Conservation (phyloP, 2,113 vertebrate genomes). For the Salvelinus namaycush region DNA sequence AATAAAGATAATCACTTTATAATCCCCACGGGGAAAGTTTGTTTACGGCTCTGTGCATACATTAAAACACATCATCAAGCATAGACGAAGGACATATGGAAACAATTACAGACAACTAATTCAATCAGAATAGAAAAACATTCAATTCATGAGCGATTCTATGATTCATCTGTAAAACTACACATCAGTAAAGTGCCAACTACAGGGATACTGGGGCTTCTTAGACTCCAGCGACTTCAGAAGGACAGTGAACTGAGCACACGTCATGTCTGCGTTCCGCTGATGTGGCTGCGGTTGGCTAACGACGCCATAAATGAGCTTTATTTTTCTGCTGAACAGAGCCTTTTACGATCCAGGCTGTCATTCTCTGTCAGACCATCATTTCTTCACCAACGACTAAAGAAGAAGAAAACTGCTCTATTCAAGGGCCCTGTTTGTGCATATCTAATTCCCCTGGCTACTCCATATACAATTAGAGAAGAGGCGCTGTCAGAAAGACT, state of each 20-base stretch:
- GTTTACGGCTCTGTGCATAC: too few relatives aligned
- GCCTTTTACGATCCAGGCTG: conserved; percentile 28
- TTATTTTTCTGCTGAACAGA: conserved; percentile 62
- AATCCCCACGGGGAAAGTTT: too few relatives aligned
- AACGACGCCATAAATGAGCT: conserved; percentile 67
- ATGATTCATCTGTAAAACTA: too few relatives aligned
- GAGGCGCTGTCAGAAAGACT: conserved; percentile 44
- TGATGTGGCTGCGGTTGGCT: conserved; percentile 47
- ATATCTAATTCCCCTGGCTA: conserved; percentile 40
- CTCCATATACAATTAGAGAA: conserved; percentile 23
- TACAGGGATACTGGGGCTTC: too few relatives aligned
- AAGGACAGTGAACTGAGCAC: conserved; percentile 43
- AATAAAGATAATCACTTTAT: too few relatives aligned
- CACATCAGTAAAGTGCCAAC: too few relatives aligned
- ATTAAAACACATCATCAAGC: too few relatives aligned
- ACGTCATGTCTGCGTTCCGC: conserved; percentile 47
- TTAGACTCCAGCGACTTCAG: not conserved
- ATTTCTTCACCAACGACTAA: conserved; percentile 19
- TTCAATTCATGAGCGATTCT: too few relatives aligned
- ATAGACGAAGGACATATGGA: too few relatives aligned
- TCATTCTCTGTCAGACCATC: conserved; percentile 21
- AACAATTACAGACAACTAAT: too few relatives aligned
- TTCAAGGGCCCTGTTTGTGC: conserved; percentile 34
- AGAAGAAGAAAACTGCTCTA: conserved; percentile 3
- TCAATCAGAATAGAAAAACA: too few relatives aligned